phyloP scores from a whole-genome alignment of 1,140 invertebrate species.

The Coenobita brevimanus region DNA sequence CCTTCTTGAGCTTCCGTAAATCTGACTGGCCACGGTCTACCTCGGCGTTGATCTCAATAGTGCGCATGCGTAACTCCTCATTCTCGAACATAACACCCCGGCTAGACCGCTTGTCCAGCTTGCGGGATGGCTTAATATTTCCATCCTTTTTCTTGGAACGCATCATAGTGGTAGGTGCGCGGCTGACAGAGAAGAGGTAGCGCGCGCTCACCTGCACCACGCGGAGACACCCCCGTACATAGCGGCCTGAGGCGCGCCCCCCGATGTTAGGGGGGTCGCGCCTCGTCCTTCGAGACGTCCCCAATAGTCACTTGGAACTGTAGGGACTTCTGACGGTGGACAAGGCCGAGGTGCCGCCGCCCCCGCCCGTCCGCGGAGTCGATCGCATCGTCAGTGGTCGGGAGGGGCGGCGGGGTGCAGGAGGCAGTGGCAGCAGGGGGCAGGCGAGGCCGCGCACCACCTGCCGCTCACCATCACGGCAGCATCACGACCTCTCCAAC shows the following conservation, averaged over 20 bases:
- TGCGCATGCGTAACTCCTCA: conserved; percentile 90
- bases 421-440: conserved; percentile 54
- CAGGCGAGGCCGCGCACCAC: conserved; percentile 65
- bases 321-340: conserved; percentile 41
- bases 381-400: conserved; percentile 57
- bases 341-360: conserved; percentile 52
- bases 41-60: conserved; percentile 94
- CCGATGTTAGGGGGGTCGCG: conserved; percentile 54
- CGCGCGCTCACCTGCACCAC: conserved; percentile 67
- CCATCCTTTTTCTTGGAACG: conserved; percentile 81
- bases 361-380: conserved; percentile 54
- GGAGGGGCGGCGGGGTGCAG: conserved; percentile 42
- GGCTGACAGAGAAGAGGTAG: conserved; percentile 63
- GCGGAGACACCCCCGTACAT: conserved; percentile 63
- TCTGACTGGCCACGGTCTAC: conserved; percentile 92
- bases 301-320: conserved; percentile 62
- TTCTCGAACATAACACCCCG: conserved; percentile 79
- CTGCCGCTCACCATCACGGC: conserved; percentile 65
- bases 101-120: conserved; percentile 73
- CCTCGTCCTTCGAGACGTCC: conserved; percentile 54
- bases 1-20: conserved; percentile 88
- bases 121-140: conserved; percentile 83
- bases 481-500: conserved; percentile 22
- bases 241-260: conserved; percentile 60
- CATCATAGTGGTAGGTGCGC: conserved; percentile 76